Evolutionary conservation across 1,140 invertebrate species (phyloP).

Genomic region (Drosophila malerkotliana): DNA sequence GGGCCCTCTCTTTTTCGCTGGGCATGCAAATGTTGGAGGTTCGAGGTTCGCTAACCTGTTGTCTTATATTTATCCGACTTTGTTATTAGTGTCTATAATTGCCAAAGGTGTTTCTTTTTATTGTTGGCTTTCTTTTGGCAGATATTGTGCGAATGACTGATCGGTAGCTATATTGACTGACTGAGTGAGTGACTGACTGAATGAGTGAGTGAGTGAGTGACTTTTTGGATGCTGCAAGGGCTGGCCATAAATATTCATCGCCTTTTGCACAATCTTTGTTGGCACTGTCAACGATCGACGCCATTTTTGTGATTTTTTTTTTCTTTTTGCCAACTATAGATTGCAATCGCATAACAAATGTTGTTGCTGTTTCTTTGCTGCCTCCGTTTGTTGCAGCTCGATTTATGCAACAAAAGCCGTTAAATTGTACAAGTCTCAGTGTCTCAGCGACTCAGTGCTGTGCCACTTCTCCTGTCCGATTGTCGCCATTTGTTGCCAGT

Average conservation of each 20-base stretch:
- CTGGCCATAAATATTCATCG: constrained; percentile 66
- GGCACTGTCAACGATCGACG: constrained; percentile 73
- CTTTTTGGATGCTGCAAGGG: constrained; percentile 48
- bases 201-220: constrained; percentile 2
- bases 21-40: constrained; percentile 71
- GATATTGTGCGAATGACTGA: constrained; percentile 42
- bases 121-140: constrained; percentile 71
- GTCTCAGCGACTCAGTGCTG: constrained; percentile 7
- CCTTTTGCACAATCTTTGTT: constrained; percentile 65
- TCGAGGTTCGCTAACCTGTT: constrained; percentile 78
- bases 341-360: constrained; percentile 80
- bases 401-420: constrained; percentile 81
- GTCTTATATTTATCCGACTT: constrained; percentile 69
- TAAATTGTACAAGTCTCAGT: constrained; percentile 73
- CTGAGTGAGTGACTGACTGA: constrained; percentile 53
- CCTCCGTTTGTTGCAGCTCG: constrained; percentile 48
- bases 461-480: constrained; percentile 10
- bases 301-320: constrained; percentile 40
- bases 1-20: constrained; percentile 1
- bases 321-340: constrained; percentile 35
- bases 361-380: constrained; percentile 32
- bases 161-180: constrained; percentile 35
- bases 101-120: constrained; percentile 25
- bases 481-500: constrained; percentile 63
- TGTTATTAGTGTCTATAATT: constrained; percentile 76